Evolutionary conservation across 2,113 vertebrate species (phyloP).

Genomic region (Nasalis larvatus): DNA sequence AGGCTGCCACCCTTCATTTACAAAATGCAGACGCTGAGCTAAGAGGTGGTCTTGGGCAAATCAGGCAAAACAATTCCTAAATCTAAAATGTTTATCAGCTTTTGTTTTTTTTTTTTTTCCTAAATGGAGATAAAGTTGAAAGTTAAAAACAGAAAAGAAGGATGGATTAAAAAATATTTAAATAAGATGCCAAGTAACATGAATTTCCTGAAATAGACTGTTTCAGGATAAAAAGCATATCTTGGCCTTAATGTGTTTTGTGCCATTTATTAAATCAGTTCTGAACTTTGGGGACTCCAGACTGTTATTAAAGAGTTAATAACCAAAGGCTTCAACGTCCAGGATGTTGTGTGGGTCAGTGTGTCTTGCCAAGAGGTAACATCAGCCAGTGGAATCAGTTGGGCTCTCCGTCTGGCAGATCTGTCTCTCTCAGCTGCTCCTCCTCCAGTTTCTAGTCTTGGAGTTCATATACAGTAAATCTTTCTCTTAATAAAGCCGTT

Average conservation of each 20-base stretch:
- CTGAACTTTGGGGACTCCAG: neutral
- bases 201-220: neutral
- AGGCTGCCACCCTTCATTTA: neutral
- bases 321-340: neutral
- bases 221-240: no score
- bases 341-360: neutral
- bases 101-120: neutral
- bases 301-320: slow-evolving; percentile 5
- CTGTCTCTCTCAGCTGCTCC: slow-evolving; percentile 51
- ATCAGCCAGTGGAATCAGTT: slow-evolving; percentile 26
- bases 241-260: neutral
- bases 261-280: neutral
- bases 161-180: neutral
- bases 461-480: slow-evolving; percentile 60
- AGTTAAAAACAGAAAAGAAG: neutral
- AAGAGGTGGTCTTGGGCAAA: neutral
- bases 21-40: neutral
- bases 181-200: neutral
- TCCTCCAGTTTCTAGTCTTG: slow-evolving; percentile 35
- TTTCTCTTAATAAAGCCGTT: slow-evolving; percentile 74
- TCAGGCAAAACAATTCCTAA: neutral
- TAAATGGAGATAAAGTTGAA: neutral
- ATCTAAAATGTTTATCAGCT: neutral
- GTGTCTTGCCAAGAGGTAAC: slow-evolving; percentile 36
- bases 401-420: slow-evolving; percentile 30